Base-by-base conservation (phyloP, 2,113 vertebrate genomes). In the Steatornis caripensis region DNA sequence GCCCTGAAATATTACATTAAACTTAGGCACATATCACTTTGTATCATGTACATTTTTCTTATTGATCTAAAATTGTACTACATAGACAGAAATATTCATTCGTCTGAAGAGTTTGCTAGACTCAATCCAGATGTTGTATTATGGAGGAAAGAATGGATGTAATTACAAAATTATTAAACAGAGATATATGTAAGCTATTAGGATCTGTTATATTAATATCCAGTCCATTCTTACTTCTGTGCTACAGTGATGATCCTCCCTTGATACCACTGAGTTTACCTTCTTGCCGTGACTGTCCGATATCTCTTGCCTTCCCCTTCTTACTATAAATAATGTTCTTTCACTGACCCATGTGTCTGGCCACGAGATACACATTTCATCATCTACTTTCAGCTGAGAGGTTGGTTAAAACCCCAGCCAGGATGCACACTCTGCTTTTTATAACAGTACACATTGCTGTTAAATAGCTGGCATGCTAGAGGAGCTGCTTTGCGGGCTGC, bases 401-500 rank as follows among this genome's bases (percentile, higher is more conserved):
- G 49, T 27, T 95, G 91, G 26, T 96, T 88, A 88, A 74, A 93
- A 90, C 45, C 79, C 83, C 88, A 83, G 49, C 68, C 68, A 83
- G 66, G 90, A 92, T 83, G 79, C 62, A 80, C 54, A 58, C 68
- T 41, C 58, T 86, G 71, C 58, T 84, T 92, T 92, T 92, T 80
- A 27, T 70, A 80, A 49, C 68, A 58, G 88, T 68, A 54, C 58
- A 62, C 58, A 66, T 24, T 92, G 71, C 93, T 95, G 58, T 61
- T 95, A 74, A 90, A 86, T 90, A 96, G 79, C 27, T 95, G 94
- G 91, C 86, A 66, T 39, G 76, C 37, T 74, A 34, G 26, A 72
- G 90, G 86, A 77, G 64, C 87, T 43, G 88, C 51, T 92, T 45
- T 84, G 76, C 22, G 21, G 93, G 86, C 85, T 93, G 86, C 91